Evolutionary conservation across 2,888 invertebrate species (phyloP).

Genomic region (Caenorhabditis angaria): DNA sequence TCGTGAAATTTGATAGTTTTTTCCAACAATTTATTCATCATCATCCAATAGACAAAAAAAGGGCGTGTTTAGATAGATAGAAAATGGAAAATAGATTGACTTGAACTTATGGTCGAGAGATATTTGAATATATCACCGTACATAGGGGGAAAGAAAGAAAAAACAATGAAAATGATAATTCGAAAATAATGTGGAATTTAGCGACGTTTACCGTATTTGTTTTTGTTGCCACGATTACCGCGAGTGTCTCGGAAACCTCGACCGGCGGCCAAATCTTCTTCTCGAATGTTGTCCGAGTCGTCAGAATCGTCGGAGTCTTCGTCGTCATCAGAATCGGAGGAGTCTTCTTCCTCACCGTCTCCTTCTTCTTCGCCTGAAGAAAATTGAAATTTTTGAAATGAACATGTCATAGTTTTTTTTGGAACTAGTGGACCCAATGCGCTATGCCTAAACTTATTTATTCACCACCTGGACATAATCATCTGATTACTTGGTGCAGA

Average conservation of each 20-base stretch:
- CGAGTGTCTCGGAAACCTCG: conserved; percentile 45
- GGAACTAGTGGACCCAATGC: no score
- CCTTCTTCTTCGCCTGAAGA: conserved; percentile 22
- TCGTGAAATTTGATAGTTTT: neutral
- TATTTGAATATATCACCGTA: neutral
- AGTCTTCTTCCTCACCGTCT: conserved; percentile 21
- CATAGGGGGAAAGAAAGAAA: neutral
- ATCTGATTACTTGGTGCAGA: no score
- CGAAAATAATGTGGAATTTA: conserved; percentile 16
- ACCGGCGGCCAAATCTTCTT: conserved; percentile 58
- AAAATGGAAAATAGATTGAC: neutral
- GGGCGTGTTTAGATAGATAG: neutral
- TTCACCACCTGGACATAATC: no score
- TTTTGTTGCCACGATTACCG: conserved; percentile 47
- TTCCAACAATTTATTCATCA: neutral
- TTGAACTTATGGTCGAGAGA: conserved; percentile 1
- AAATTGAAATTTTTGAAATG: neutral
- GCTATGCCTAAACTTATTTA: no score
- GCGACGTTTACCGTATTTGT: conserved; percentile 57
- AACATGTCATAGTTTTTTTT: no score
- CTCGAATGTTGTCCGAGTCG: conserved; percentile 45
- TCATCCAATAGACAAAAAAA: neutral
- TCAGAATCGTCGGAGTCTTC: conserved; percentile 33
- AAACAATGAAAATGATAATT: neutral
- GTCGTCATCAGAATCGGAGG: conserved; percentile 27